Conservation (phyloP, 2,888 invertebrate genomes). For the Allophyes oxyacanthae region DNA sequence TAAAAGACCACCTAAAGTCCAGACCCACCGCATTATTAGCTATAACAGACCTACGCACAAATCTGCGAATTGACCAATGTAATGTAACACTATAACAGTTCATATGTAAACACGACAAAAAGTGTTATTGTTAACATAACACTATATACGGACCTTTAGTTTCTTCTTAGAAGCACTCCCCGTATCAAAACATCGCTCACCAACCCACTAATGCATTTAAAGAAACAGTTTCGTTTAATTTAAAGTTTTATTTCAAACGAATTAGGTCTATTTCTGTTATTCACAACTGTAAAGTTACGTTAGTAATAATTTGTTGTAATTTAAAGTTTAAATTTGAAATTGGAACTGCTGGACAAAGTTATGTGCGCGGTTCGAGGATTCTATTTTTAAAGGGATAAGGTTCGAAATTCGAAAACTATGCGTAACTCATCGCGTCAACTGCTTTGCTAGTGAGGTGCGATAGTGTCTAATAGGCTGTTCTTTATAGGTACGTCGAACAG, state of each 20-base stretch:
- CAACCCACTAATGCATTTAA: slow-evolving; percentile 37
- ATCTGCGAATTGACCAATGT: slow-evolving; percentile 79
- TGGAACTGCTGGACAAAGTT: slow-evolving; percentile 70
- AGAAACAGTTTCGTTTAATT: slow-evolving; percentile 24
- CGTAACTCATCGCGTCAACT: slow-evolving; percentile 14
- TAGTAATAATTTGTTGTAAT: slow-evolving; percentile 74
- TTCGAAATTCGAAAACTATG: slow-evolving; percentile 41
- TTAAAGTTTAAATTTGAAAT: slow-evolving; percentile 79
- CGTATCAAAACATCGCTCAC: slow-evolving; percentile 70
- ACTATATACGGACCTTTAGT: slow-evolving; percentile 71
- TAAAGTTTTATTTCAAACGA: slow-evolving; percentile 39
- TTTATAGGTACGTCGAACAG: slow-evolving; percentile 32
- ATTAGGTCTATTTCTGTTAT: slow-evolving; percentile 39
- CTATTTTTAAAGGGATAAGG: slow-evolving; percentile 51
- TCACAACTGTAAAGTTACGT: slow-evolving; percentile 53
- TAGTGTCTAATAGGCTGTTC: slow-evolving; percentile 42
- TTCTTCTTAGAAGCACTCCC: slow-evolving; percentile 73
- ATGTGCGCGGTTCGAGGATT: slow-evolving; percentile 56
- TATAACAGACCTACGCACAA: slow-evolving; percentile 79
- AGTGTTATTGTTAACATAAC: slow-evolving; percentile 75
- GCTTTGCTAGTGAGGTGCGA: slow-evolving; percentile 24
- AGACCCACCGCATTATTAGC: slow-evolving; percentile 66
- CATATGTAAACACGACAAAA: slow-evolving; percentile 76
- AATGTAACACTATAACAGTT: slow-evolving; percentile 71
- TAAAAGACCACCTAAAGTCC: slow-evolving; percentile 66